Evolutionary conservation across 1,140 invertebrate species (phyloP).

Genomic region (Habropoda laboriosa): DNA sequence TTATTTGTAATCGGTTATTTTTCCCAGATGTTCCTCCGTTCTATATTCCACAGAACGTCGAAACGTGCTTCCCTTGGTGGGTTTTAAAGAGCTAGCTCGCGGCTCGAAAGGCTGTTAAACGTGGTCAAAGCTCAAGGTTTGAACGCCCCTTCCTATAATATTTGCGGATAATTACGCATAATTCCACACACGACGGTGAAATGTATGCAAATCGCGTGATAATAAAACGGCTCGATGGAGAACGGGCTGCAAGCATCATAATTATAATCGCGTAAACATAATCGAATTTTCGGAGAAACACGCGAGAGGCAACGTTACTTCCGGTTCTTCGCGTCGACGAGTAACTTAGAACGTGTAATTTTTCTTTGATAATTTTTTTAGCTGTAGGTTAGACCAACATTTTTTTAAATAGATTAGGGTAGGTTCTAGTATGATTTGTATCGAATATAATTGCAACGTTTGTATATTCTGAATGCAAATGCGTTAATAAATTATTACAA

Average conservation of each 20-base stretch:
- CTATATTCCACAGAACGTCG: slow-evolving; percentile 20
- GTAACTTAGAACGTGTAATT: too few species aligned
- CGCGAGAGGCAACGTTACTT: background rate
- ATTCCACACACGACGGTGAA: background rate
- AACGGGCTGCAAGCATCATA: background rate
- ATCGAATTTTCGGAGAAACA: background rate
- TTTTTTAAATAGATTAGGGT: too few species aligned
- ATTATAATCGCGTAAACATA: slow-evolving; percentile 3
- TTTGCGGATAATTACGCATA: slow-evolving; percentile 39
- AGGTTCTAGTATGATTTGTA: too few species aligned
- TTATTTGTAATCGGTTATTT: slow-evolving; percentile 20
- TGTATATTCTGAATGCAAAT: too few species aligned
- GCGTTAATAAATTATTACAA: too few species aligned
- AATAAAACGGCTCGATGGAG: slow-evolving; percentile 1
- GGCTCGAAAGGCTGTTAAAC: slow-evolving; percentile 4
- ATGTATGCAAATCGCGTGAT: slow-evolving; percentile 23
- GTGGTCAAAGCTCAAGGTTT: background rate
- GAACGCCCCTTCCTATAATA: slow-evolving; percentile 5
- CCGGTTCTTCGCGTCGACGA: background rate
- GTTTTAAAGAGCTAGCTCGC: background rate
- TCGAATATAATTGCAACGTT: too few species aligned
- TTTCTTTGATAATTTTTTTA: too few species aligned
- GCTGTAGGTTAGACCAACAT: too few species aligned
- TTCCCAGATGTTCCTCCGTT: background rate
- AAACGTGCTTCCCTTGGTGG: background rate